Conservation (phyloP, 2,797 vertebrate species). For the Gallirallus australis region DNA sequence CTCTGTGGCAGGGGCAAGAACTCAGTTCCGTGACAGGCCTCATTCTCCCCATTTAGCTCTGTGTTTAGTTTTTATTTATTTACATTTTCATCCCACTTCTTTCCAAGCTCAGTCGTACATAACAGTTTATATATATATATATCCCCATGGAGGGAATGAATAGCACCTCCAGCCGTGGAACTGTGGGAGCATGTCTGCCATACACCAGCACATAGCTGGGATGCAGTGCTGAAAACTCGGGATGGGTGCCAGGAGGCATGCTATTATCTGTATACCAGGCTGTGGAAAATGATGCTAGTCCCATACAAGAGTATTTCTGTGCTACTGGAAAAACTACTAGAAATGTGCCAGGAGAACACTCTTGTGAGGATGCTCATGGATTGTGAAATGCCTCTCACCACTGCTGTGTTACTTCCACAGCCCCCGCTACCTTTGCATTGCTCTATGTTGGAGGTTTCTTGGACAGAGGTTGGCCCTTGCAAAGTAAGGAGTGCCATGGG, state of each 20-base stretch:
- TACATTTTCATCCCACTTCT: not conserved
- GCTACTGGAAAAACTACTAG: not conserved
- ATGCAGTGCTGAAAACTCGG: not conserved
- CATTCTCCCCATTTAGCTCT: not conserved
- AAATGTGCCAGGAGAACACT: not conserved
- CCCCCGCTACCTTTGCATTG: not conserved
- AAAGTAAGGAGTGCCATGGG: too few relatives aligned
- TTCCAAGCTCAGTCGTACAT: rapidly evolving
- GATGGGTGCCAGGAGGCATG: not conserved
- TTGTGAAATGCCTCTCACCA: not conserved
- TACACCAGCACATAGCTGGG: not conserved
- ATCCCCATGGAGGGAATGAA: not conserved
- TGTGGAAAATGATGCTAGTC: not conserved
- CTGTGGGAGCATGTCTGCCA: not conserved
- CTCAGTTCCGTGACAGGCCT: not conserved
- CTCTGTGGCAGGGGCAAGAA: not conserved
- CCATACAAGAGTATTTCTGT: not conserved
- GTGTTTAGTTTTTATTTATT: not conserved
- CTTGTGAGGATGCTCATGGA: not conserved
- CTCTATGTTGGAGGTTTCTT: not conserved
- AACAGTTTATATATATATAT: not conserved
- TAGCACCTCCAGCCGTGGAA: not conserved
- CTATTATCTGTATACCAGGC: not conserved
- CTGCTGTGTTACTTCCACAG: not conserved
- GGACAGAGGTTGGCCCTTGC: rapidly evolving